Conservation (phyloP, 2,113 vertebrate species). For the Solea solea region DNA sequence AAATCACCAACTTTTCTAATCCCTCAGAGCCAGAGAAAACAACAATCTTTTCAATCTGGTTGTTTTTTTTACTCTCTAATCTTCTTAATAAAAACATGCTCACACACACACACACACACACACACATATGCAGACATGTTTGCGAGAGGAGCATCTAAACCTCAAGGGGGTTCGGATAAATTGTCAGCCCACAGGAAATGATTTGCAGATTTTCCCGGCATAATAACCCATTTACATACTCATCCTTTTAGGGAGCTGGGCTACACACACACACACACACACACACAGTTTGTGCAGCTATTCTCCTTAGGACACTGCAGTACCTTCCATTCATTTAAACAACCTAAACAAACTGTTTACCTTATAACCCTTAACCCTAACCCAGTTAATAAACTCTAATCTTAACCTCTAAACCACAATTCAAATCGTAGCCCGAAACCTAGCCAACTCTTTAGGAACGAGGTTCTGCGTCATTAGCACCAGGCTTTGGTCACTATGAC, state of each 20-base stretch:
- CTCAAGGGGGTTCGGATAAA: slow-evolving; percentile 65
- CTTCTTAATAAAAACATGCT: not conserved
- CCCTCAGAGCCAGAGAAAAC: slow-evolving; percentile 9
- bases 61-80: not conserved
- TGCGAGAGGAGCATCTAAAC: slow-evolving; percentile 55
- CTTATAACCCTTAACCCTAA: no score
- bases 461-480: no score
- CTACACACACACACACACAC: slow-evolving; percentile 34
- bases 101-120: not conserved
- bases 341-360: no score
- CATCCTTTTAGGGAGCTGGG: slow-evolving; percentile 46
- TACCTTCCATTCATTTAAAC: no score
- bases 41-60: not conserved
- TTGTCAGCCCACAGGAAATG: slow-evolving; percentile 72
- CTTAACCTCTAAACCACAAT: no score
- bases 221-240: slow-evolving; percentile 66
- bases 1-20: slow-evolving; percentile 17
- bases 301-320: no score
- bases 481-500: no score
- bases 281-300: not conserved
- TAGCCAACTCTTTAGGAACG: no score
- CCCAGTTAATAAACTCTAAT: no score
- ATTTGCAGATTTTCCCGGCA: slow-evolving; percentile 68
- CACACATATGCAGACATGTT: slow-evolving; percentile 22
- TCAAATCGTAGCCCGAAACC: no score